Conservation (phyloP, 2,113 vertebrate species). For the Mystacornis crossleyi region DNA sequence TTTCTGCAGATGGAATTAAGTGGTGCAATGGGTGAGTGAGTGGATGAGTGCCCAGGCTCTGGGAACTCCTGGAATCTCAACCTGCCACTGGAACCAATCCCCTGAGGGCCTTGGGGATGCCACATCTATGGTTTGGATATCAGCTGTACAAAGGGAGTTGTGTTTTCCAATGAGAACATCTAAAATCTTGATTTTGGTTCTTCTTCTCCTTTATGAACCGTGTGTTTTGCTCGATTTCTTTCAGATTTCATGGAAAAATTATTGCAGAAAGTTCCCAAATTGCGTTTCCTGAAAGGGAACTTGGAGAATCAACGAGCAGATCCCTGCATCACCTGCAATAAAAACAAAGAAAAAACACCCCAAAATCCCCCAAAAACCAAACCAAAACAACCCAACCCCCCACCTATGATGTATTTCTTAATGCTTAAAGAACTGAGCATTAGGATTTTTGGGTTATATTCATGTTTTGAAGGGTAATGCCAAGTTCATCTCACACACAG, state of each 20-base stretch:
- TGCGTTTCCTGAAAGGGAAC: background rate
- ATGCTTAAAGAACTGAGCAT: background rate
- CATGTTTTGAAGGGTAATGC: background rate
- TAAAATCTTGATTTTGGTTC: background rate
- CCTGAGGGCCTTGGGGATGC: background rate
- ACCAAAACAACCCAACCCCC: fast-evolving
- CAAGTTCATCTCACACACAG: background rate
- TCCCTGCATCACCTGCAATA: background rate
- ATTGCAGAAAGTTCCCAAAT: background rate
- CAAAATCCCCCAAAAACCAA: background rate
- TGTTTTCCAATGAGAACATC: background rate
- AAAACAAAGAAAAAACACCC: background rate
- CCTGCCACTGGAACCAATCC: background rate
- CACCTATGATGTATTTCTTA: background rate
- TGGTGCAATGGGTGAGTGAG: background rate
- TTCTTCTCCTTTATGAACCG: background rate
- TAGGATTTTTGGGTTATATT: background rate
- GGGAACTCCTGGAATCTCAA: background rate
- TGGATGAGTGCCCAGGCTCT: background rate
- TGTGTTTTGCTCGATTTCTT: background rate
- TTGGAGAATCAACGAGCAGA: background rate
- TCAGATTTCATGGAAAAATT: background rate
- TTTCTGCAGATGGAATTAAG: background rate
- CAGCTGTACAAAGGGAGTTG: background rate
- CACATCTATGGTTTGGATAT: background rate